A percentile compares a stretch with the other conserved stretches of the same genome.
phyloP scores from a whole-genome alignment of 2,888 invertebrate genomes.

The Diloba caeruleocephala region DNA sequence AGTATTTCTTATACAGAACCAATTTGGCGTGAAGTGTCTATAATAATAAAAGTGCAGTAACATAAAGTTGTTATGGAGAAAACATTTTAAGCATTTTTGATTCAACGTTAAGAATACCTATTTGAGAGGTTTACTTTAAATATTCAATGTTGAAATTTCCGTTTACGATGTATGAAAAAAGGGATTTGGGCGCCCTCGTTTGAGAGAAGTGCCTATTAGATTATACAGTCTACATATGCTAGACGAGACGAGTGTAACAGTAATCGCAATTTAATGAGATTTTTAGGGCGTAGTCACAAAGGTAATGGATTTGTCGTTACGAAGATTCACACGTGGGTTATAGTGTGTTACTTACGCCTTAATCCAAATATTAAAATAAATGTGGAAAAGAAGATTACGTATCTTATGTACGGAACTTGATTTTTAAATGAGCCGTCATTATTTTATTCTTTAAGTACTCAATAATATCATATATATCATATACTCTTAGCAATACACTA shows the following conservation, averaged over 20 bases:
- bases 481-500: no score
- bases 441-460: background rate
- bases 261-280: constrained; percentile 71
- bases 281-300: constrained; percentile 61
- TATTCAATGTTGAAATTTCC: constrained; percentile 67
- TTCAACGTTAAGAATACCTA: constrained; percentile 61
- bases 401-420: constrained; percentile 6
- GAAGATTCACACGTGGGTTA: constrained; percentile 49
- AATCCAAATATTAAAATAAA: constrained; percentile 49
- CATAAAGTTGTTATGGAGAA: constrained; percentile 67
- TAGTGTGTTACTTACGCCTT: constrained; percentile 38
- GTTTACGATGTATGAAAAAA: constrained; percentile 77
- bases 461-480: no score
- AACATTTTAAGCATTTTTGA: constrained; percentile 70
- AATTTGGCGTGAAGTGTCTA: constrained; percentile 66
- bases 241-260: constrained; percentile 59
- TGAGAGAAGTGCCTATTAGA: constrained; percentile 68
- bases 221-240: constrained; percentile 71
- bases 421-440: constrained; percentile 12
- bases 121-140: constrained; percentile 65
- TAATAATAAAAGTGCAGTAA: constrained; percentile 66
- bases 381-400: constrained; percentile 20
- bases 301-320: constrained; percentile 63
- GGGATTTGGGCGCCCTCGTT: constrained; percentile 66
- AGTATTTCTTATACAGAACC: constrained; percentile 58